Conservation (phyloP, 2,888 invertebrate species). For the Meteorus colon region DNA sequence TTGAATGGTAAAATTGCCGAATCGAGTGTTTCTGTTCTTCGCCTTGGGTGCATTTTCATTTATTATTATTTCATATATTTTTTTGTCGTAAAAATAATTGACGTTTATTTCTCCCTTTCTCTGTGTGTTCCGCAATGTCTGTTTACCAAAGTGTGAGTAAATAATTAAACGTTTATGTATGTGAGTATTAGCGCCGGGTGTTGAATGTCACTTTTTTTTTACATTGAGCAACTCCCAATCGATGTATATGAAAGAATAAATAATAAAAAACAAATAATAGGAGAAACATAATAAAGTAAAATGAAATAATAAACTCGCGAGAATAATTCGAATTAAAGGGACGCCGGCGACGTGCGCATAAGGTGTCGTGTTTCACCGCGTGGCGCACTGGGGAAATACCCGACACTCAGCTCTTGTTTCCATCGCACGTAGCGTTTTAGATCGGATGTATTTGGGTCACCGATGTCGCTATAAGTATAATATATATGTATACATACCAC, state of each 20-base stretch:
- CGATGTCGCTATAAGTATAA: conserved; percentile 9
- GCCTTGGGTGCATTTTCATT: neutral
- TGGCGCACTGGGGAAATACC: conserved; percentile 18
- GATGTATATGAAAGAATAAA: neutral
- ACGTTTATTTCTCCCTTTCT: neutral
- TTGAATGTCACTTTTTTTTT: neutral
- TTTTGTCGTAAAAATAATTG: conserved; percentile 22
- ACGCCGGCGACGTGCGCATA: conserved; percentile 16
- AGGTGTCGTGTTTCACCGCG: conserved; percentile 25
- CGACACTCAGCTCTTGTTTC: conserved; percentile 36
- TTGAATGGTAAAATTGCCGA: conserved; percentile 27
- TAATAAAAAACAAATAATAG: neutral
- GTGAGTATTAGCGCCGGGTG: neutral
- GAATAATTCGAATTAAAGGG: conserved; percentile 20
- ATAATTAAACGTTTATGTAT: conserved; percentile 8
- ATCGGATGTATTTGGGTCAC: conserved; percentile 39
- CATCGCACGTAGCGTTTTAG: conserved; percentile 13
- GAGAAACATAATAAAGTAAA: neutral
- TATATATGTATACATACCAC: conserved; percentile 5
- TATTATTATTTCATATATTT: conserved; percentile 26
- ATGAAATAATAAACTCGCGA: neutral
- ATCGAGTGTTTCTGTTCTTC: conserved; percentile 31
- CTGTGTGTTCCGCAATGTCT: neutral
- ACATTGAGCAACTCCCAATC: neutral
- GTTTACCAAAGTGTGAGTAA: neutral